Evolutionary conservation across 2,888 invertebrate genomes (phyloP), one percentile per base, ranked within the genome.

Genomic region (Tortrix viridana): DNA sequence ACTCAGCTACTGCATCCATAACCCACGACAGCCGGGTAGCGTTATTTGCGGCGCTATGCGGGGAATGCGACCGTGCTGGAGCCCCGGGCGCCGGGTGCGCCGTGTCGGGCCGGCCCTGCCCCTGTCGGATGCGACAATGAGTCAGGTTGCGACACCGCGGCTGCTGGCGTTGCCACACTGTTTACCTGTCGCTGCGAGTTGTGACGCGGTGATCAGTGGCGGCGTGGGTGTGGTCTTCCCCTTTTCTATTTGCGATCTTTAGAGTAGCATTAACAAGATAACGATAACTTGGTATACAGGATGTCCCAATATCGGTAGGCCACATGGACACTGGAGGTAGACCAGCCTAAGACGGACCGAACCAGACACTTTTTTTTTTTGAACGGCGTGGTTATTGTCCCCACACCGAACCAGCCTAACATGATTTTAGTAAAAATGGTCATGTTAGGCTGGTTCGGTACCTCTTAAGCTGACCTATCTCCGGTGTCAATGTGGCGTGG

Each of bases 121-220:
- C 65, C 44, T 26, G 26, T 26, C 26, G 26, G 26, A 26, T 26
- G 26, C 26, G 26, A 9, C 26, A 9, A 9, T 26, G 26, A 26
- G 9, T 26, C 26, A 26, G 62, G 44, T 57, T 58, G 43, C 61
- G 65, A 57, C 65, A 65, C 47, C 52, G 46, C 57, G 53, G 52
- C 50, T 49, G 37, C 50, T 49, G 44, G 46, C 41, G 52, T 38
- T 38, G n/a, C 38, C 38, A 38, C n/a, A 38, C 4, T 5, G 38
- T n/a, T 0, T 38, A 26, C 26, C 26, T 26, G 26, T 7, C 26
- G 26, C 7, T 26, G 26, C 3, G 26, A 26, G 26, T 38, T n/a
- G n/a, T 38, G n/a, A 38, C 38, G 38, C 38, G 38, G n/a, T 14
- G 38, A 14, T n/a, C 38, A 0, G 38, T 38, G 38, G 14, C n/a